Conservation (phyloP, 2,797 vertebrate species). For the Microctenopoma stevenorrisi region DNA sequence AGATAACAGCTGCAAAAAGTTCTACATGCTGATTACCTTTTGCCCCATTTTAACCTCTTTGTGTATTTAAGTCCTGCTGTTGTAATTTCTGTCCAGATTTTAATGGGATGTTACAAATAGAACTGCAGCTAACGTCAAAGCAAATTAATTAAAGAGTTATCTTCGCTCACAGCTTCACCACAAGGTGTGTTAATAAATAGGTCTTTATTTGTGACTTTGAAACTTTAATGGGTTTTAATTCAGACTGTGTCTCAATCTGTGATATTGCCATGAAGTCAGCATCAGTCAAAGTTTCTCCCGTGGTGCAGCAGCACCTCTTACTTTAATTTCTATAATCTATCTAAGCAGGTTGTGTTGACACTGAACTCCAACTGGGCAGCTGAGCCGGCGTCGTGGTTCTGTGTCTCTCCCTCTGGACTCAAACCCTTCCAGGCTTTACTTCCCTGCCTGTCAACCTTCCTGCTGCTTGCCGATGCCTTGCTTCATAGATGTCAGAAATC, state of each 20-base stretch:
- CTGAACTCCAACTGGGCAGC: slow-evolving; percentile 38
- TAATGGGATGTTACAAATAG: neutral
- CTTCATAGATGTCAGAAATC: slow-evolving; percentile 24
- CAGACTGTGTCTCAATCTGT: slow-evolving; percentile 8
- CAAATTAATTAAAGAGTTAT: slow-evolving; percentile 11
- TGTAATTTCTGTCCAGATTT: neutral
- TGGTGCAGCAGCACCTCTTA: slow-evolving; percentile 16
- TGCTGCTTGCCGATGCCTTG: slow-evolving; percentile 1
- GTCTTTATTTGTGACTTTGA: neutral
- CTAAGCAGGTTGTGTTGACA: slow-evolving; percentile 33
- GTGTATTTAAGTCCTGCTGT: neutral
- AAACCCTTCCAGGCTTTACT: slow-evolving; percentile 12
- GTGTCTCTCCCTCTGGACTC: slow-evolving; percentile 20
- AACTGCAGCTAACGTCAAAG: neutral
- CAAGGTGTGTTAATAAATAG: neutral
- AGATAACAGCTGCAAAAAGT: too few species aligned
- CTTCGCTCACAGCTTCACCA: slow-evolving; percentile 5
- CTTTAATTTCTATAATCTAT: slow-evolving; percentile 50
- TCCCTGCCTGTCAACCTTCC: slow-evolving; percentile 24
- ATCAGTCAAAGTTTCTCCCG: slow-evolving; percentile 12
- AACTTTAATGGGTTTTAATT: slow-evolving; percentile 17
- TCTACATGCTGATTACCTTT: too few species aligned
- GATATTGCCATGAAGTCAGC: neutral
- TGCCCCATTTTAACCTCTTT: too few species aligned
- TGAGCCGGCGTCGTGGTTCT: neutral